A percentile compares a stretch with the other conserved stretches of the same genome.
phyloP scores from a whole-genome alignment of 2,797 vertebrate species.

The Peromyscus nudipes region DNA sequence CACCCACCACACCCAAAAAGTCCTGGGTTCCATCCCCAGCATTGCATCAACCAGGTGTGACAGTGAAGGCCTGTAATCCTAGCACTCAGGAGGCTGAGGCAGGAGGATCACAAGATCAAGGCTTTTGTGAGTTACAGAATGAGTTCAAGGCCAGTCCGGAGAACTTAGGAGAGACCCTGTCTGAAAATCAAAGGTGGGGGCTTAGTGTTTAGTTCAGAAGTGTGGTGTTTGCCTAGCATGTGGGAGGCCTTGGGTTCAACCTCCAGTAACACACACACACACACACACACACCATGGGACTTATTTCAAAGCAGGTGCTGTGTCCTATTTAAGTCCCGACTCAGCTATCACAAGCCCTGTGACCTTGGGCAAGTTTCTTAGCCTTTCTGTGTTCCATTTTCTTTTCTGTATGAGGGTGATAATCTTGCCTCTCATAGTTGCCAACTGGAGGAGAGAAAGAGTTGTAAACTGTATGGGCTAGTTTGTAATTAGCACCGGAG shows the following conservation, averaged over 20 bases:
- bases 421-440: background rate
- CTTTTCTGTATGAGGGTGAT: background rate
- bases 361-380: constrained; percentile 38
- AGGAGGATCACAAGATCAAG: background rate
- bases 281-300: background rate
- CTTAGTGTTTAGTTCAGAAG: background rate
- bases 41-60: background rate
- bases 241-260: background rate
- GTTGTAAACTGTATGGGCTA: background rate
- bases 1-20: no score
- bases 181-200: background rate
- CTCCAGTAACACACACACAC: background rate
- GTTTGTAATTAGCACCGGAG: background rate
- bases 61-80: background rate
- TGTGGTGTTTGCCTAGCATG: background rate
- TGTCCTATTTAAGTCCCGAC: background rate
- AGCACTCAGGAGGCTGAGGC: background rate
- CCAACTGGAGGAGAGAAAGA: background rate
- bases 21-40: background rate
- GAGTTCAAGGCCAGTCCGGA: background rate
- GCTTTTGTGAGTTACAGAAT: background rate
- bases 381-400: background rate
- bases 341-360: background rate
- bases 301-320: background rate
- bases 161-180: background rate